Conservation (phyloP, 2,888 invertebrate species). For the Lithosia quadra region DNA sequence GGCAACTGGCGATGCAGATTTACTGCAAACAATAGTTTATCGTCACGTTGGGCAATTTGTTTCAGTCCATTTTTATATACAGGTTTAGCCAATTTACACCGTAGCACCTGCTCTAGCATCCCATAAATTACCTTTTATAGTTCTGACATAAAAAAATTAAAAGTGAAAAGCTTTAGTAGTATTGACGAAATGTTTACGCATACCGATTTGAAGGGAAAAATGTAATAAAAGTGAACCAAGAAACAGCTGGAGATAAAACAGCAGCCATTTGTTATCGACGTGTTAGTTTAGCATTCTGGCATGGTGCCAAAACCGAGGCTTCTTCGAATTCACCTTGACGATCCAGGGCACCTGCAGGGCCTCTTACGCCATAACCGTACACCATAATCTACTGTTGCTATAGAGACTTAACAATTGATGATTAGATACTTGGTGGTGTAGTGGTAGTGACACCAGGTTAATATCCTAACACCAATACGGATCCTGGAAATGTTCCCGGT, state of each 20-base stretch:
- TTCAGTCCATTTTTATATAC: not conserved
- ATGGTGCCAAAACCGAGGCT: slow-evolving; percentile 36
- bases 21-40: not conserved
- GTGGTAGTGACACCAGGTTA: not conserved
- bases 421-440: not conserved
- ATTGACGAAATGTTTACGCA: slow-evolving; percentile 32
- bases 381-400: slow-evolving; percentile 21
- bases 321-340: slow-evolving; percentile 35
- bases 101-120: not conserved
- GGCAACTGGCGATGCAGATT: not conserved
- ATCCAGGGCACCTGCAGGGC: slow-evolving; percentile 41
- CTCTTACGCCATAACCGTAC: slow-evolving; percentile 33
- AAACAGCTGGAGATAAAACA: slow-evolving; percentile 38
- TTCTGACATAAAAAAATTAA: slow-evolving; percentile 3
- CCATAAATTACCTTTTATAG: not conserved
- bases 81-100: not conserved
- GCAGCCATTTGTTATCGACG: slow-evolving; percentile 24
- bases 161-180: slow-evolving; percentile 8
- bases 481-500: too few relatives aligned
- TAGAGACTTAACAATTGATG: not conserved
- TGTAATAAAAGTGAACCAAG: slow-evolving; percentile 32
- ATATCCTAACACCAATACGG: too few relatives aligned
- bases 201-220: slow-evolving; percentile 31
- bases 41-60: not conserved
- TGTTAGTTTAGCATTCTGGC: slow-evolving; percentile 37